Conservation (phyloP, 2,113 vertebrate species). For the Gallinago paraguaiae region DNA sequence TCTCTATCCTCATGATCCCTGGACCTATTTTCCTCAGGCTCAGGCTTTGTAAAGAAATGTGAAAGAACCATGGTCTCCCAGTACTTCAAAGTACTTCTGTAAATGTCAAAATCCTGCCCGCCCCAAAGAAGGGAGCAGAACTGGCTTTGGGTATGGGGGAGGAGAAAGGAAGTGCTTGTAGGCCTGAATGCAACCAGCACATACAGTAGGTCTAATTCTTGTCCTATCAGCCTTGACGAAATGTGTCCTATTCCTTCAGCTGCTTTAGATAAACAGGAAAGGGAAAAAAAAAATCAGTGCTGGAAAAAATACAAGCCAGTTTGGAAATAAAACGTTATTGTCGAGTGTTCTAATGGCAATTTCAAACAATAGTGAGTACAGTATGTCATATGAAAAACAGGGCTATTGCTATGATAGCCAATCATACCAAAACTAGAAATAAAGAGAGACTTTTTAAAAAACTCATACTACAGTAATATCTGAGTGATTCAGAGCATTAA, state of each 20-base stretch:
- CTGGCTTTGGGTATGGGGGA: background rate
- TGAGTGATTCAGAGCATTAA: background rate
- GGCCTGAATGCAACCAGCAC: slow-evolving; percentile 11
- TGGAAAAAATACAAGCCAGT: slow-evolving; percentile 53
- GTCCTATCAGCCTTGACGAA: slow-evolving; percentile 60
- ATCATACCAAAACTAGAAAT: background rate
- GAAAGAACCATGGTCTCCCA: background rate
- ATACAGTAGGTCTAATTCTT: slow-evolving; percentile 53
- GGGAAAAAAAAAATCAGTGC: slow-evolving; percentile 63
- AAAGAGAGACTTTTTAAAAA: background rate
- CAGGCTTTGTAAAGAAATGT: background rate
- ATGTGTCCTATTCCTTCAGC: slow-evolving; percentile 60
- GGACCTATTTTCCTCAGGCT: background rate
- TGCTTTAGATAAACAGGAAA: slow-evolving; percentile 75
- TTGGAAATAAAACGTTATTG: slow-evolving; percentile 70
- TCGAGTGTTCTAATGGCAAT: slow-evolving; percentile 60
- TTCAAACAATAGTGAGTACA: slow-evolving; percentile 67
- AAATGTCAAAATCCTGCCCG: slow-evolving; percentile 39
- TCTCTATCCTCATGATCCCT: background rate
- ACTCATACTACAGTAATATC: background rate
- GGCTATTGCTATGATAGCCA: background rate
- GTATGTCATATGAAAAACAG: background rate
- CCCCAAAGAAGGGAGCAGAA: slow-evolving; percentile 28
- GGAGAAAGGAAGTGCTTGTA: slow-evolving; percentile 31
- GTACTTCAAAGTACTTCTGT: slow-evolving; percentile 27